A percentile compares a stretch with the other conserved stretches of the same genome.
Evolutionary conservation across 2,113 vertebrate species (phyloP).

Genomic region (Varanus komodoensis): DNA sequence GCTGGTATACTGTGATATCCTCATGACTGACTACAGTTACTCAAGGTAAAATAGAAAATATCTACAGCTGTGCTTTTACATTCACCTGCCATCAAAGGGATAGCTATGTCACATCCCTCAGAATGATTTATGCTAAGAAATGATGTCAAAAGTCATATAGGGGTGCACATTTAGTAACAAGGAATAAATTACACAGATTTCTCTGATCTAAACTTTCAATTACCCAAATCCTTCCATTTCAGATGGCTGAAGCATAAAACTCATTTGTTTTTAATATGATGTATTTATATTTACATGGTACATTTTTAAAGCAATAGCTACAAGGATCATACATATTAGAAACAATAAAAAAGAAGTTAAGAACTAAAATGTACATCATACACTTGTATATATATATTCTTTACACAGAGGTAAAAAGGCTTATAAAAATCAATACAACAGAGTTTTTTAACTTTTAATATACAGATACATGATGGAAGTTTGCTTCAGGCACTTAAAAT

Average conservation of each 20-base stretch:
- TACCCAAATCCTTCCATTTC: background rate
- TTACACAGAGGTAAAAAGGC: conserved; percentile 97
- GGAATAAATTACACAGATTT: background rate
- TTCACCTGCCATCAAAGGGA: background rate
- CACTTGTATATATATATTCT: conserved; percentile 95
- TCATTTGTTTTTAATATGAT: conserved; percentile 75
- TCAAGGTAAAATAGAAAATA: background rate
- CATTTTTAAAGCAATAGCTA: conserved; percentile 90
- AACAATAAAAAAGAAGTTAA: conserved; percentile 93
- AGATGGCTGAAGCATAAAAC: background rate
- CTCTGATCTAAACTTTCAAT: background rate
- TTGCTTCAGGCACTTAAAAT: conserved; percentile 94
- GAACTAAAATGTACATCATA: conserved; percentile 98
- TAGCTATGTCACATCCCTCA: background rate
- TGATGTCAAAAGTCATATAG: background rate
- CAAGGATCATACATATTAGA: conserved; percentile 95
- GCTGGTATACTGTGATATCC: background rate
- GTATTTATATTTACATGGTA: conserved; percentile 93
- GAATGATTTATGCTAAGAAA: background rate
- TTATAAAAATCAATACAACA: conserved; percentile 91
- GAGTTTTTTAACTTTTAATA: conserved; percentile 85
- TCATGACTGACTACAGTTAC: background rate
- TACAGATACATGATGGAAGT: conserved; percentile 88
- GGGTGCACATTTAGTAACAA: background rate
- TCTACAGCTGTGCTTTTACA: background rate